These are phyloP conservation scores for Agrochola litura DNA, from an alignment of 2,888 invertebrate species.

Conservation along the genomic window DNA sequence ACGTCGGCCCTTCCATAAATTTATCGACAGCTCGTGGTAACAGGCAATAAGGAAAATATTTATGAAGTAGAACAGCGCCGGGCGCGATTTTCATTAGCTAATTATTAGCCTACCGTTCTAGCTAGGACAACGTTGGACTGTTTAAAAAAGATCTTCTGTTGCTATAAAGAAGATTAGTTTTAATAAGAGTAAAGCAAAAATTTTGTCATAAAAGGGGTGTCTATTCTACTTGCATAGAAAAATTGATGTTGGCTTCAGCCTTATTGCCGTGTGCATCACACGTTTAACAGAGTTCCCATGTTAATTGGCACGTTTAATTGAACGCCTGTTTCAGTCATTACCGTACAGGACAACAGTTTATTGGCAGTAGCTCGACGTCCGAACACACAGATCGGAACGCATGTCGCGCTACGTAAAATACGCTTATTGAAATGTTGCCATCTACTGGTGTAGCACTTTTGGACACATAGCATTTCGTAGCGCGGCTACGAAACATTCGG, in stretches of 20 bases:
- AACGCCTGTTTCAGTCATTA: slow-evolving; percentile 86
- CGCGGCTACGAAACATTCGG: slow-evolving; percentile 41
- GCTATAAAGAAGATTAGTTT: slow-evolving; percentile 20
- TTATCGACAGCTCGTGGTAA: slow-evolving; percentile 90
- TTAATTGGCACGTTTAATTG: slow-evolving; percentile 87
- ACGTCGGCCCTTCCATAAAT: slow-evolving; percentile 88
- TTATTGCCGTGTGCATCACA: slow-evolving; percentile 72
- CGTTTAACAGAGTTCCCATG: slow-evolving; percentile 78
- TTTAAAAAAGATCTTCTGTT: slow-evolving; percentile 17
- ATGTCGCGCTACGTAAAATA: slow-evolving; percentile 65
- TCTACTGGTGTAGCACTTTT: slow-evolving; percentile 68
- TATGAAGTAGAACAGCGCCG: slow-evolving; percentile 85
- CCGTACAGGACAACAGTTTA: slow-evolving; percentile 83
- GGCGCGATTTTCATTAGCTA: slow-evolving; percentile 88
- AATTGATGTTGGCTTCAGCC: no score
- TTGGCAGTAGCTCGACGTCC: slow-evolving; percentile 76
- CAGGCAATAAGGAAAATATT: slow-evolving; percentile 89
- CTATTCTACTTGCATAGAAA: no score
- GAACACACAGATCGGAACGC: slow-evolving; percentile 69
- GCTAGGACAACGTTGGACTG: slow-evolving; percentile 48
- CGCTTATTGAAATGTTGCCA: slow-evolving; percentile 60
- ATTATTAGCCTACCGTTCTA: slow-evolving; percentile 77
- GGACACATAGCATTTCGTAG: slow-evolving; percentile 51
- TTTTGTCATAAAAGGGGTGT: neutral
- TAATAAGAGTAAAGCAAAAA: neutral